phyloP scores from a whole-genome alignment of 1,140 invertebrate species.

The Heterodera carotae region DNA sequence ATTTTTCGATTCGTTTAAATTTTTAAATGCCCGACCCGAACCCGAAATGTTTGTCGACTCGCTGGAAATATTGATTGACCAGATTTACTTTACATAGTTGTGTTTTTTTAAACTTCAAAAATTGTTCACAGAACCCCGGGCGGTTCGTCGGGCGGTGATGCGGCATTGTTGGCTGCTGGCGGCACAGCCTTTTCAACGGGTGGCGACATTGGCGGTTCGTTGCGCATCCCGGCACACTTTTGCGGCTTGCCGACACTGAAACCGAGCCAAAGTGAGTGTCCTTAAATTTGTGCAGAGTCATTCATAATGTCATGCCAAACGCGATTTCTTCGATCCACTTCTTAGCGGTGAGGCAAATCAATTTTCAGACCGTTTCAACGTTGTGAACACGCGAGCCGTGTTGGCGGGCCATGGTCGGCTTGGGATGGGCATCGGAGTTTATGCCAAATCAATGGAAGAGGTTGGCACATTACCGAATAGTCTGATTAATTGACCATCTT shows the following conservation, averaged over 20 bases:
- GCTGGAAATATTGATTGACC: no score
- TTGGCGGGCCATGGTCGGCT: slow-evolving; percentile 58
- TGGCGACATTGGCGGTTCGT: slow-evolving; percentile 66
- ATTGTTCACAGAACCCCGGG: slow-evolving; percentile 59
- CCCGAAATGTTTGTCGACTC: no score
- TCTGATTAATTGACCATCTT: slow-evolving; percentile 23
- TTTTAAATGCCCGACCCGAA: no score
- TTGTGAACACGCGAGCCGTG: slow-evolving; percentile 48
- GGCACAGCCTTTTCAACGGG: slow-evolving; percentile 66
- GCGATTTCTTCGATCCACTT: no score
- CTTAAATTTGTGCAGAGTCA: neutral
- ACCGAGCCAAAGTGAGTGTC: slow-evolving; percentile 57
- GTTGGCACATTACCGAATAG: slow-evolving; percentile 27
- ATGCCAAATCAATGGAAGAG: slow-evolving; percentile 61
- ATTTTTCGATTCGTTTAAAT: no score
- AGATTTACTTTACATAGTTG: neutral
- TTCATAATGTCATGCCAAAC: no score
- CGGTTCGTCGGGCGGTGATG: slow-evolving; percentile 66
- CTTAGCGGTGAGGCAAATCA: no score
- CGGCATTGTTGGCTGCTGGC: slow-evolving; percentile 62
- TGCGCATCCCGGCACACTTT: slow-evolving; percentile 67
- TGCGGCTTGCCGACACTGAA: slow-evolving; percentile 67
- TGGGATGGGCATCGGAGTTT: slow-evolving; percentile 59
- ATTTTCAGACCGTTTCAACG: slow-evolving; percentile 48
- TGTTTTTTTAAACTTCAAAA: slow-evolving; percentile 23